Percentiles rank a stretch among this genome's conserved stretches.
Evolutionary conservation across 2,888 invertebrate genomes (phyloP).

Genomic region (Acanthosepion lycidas): DNA sequence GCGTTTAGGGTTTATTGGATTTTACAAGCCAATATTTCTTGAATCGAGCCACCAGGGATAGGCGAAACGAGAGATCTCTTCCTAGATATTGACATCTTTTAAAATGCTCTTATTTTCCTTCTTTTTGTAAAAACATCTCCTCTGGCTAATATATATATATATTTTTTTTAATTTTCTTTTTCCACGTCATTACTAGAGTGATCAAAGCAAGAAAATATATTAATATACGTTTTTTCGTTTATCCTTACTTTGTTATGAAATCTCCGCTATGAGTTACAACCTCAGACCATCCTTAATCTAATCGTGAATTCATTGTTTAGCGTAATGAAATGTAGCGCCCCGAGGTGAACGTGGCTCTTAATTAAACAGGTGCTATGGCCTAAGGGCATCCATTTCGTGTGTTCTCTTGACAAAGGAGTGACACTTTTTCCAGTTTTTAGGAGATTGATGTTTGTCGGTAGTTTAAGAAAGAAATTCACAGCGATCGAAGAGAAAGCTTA

Average conservation of each 20-base stretch:
- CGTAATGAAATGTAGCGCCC: background rate
- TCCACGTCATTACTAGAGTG: background rate
- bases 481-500: no score
- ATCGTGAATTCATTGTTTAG: background rate
- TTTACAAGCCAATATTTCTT: no score
- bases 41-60: no score
- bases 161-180: no score
- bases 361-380: background rate
- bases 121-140: no score
- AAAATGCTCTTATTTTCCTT: no score
- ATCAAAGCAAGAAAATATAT: background rate
- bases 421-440: background rate
- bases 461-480: no score
- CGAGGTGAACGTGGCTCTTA: background rate
- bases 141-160: no score
- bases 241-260: background rate
- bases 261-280: background rate
- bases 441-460: background rate
- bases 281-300: background rate
- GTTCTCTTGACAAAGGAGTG: background rate
- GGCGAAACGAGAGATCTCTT: no score
- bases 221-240: background rate
- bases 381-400: background rate
- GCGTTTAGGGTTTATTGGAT: no score
- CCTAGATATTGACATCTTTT: no score